Evolutionary conservation across 2,888 invertebrate genomes (phyloP).

Genomic region (Oscheius sp.): DNA sequence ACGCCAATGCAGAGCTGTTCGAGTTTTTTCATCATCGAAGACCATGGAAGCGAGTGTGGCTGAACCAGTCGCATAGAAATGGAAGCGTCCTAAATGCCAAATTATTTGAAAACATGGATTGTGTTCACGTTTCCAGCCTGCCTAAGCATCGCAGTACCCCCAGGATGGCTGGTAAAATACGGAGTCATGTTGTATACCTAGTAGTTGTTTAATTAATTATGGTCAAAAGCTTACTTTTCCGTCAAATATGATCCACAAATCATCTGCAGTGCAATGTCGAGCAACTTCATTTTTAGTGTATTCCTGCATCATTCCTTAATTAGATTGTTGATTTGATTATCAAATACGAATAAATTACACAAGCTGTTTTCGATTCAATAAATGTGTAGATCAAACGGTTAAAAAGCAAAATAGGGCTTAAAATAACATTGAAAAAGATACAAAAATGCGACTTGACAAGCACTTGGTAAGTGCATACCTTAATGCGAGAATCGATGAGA

Average conservation of each 20-base stretch:
- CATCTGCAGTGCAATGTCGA: slow-evolving; percentile 52
- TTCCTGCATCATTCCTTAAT: slow-evolving; percentile 36
- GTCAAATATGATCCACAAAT: slow-evolving; percentile 53
- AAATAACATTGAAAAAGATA: no score
- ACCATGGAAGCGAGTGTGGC: slow-evolving; percentile 56
- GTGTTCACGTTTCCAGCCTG: slow-evolving; percentile 52
- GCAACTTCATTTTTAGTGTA: slow-evolving; percentile 49
- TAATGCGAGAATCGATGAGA: slow-evolving; percentile 3
- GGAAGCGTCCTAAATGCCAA: slow-evolving; percentile 48
- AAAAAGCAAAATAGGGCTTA: neutral
- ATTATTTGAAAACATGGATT: neutral
- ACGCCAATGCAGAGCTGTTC: slow-evolving; percentile 49
- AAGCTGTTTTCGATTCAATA: neutral
- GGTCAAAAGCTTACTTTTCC: slow-evolving; percentile 41
- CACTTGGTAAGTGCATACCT: neutral
- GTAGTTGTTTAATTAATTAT: neutral
- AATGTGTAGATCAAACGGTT: no score
- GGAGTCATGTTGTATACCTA: slow-evolving; percentile 62
- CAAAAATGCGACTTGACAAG: no score
- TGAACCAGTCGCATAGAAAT: slow-evolving; percentile 45
- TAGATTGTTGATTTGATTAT: neutral
- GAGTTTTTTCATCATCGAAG: slow-evolving; percentile 50
- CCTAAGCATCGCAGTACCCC: slow-evolving; percentile 58
- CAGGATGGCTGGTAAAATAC: slow-evolving; percentile 54
- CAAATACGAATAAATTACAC: neutral